Conservation (phyloP, 2,888 invertebrate genomes). For the Ichneumon xanthorius region DNA sequence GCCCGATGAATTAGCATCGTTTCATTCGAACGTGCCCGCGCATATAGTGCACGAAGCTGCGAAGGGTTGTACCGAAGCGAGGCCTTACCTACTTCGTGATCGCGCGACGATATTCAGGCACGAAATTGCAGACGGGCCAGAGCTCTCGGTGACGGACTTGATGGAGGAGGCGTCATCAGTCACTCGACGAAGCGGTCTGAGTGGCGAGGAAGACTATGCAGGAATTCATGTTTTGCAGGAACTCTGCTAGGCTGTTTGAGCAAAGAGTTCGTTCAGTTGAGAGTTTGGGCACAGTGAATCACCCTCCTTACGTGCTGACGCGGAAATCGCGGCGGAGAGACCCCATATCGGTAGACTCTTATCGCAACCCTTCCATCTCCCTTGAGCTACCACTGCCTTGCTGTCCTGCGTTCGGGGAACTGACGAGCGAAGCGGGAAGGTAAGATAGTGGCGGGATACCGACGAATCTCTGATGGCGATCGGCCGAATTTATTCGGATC, state of each 20-base stretch:
- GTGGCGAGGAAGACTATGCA: slow-evolving; percentile 68
- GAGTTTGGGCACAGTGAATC: not conserved
- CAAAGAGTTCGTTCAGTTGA: slow-evolving; percentile 76
- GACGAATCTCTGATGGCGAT: slow-evolving; percentile 7
- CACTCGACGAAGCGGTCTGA: slow-evolving; percentile 67
- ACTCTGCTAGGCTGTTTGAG: slow-evolving; percentile 72
- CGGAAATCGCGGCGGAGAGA: slow-evolving; percentile 17
- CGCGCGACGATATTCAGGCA: slow-evolving; percentile 71
- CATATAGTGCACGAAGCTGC: slow-evolving; percentile 44
- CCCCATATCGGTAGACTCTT: slow-evolving; percentile 33
- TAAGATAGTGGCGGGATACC: not conserved
- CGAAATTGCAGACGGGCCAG: slow-evolving; percentile 70
- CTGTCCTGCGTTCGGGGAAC: slow-evolving; percentile 1
- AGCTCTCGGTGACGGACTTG: slow-evolving; percentile 71
- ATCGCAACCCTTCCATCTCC: slow-evolving; percentile 47
- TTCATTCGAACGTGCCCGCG: slow-evolving; percentile 62
- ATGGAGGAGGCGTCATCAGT: slow-evolving; percentile 83
- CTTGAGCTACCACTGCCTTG: not conserved
- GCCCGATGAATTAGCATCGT: slow-evolving; percentile 65
- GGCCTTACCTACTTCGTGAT: slow-evolving; percentile 33
- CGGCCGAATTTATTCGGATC: slow-evolving; percentile 15
- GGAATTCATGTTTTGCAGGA: slow-evolving; percentile 66
- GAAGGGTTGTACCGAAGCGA: slow-evolving; percentile 24
- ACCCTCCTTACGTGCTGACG: slow-evolving; percentile 31
- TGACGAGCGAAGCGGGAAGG: slow-evolving; percentile 1